Percentiles rank a stretch among this genome's conserved stretches.
phyloP scores from a whole-genome alignment of 2,888 invertebrate species.

The Matsumyia berberina region DNA sequence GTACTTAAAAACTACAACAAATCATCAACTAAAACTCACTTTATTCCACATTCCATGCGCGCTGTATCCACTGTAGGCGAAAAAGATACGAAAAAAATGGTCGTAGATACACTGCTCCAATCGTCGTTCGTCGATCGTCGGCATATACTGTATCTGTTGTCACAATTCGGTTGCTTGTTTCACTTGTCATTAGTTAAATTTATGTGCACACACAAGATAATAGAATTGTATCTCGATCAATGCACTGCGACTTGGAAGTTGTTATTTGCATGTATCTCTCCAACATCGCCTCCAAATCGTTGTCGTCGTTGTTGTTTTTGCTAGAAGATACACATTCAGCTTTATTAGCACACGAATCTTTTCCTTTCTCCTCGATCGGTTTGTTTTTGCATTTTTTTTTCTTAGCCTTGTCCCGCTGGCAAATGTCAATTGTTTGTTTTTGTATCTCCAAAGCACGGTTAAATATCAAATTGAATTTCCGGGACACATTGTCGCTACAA shows the following conservation, averaged over 20 bases:
- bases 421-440: conserved; percentile 68
- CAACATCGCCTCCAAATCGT: too few species aligned
- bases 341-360: conserved; percentile 63
- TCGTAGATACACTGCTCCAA: conserved; percentile 6
- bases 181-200: conserved; percentile 62
- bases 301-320: too few species aligned
- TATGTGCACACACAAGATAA: conserved; percentile 41
- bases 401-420: neutral
- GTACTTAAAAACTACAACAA: neutral
- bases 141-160: conserved; percentile 7
- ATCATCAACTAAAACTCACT: conserved; percentile 16
- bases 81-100: conserved; percentile 17
- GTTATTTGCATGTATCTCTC: neutral
- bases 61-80: conserved; percentile 10
- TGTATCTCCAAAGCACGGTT: conserved; percentile 14
- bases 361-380: conserved; percentile 62
- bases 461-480: conserved; percentile 37
- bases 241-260: neutral
- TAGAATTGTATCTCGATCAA: conserved; percentile 33
- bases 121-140: neutral
- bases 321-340: conserved; percentile 47
- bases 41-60: conserved; percentile 21
- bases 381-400: conserved; percentile 28
- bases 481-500: conserved; percentile 37
- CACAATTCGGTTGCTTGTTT: conserved; percentile 37